phyloP scores from a whole-genome alignment of 2,888 invertebrate genomes.

The Eupeodes latifasciatus region DNA sequence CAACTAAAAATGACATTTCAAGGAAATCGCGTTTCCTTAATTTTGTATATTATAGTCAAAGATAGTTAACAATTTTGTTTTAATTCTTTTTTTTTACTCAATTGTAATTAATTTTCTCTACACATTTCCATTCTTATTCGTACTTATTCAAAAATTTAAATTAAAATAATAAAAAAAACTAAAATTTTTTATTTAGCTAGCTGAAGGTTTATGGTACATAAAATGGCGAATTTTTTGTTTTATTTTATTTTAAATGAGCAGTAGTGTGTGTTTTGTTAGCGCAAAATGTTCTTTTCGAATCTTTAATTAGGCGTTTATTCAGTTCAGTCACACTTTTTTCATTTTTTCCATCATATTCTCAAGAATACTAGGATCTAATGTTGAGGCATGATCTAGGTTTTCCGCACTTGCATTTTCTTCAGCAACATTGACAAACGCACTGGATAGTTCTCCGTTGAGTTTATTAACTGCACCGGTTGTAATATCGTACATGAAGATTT shows the following conservation, averaged over 20 bases:
- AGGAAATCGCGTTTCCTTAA: background rate
- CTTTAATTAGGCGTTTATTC: background rate
- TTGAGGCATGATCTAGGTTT: constrained; percentile 86
- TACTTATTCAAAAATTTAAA: constrained; percentile 72
- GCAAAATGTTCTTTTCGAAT: background rate
- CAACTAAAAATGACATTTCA: constrained; percentile 26
- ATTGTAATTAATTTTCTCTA: background rate
- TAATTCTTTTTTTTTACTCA: background rate
- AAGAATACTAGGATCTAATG: constrained; percentile 81
- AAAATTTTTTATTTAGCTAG: constrained; percentile 43
- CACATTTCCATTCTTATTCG: background rate
- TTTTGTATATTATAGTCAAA: background rate
- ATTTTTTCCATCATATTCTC: constrained; percentile 82
- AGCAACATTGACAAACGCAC: constrained; percentile 94
- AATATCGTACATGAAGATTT: constrained; percentile 95
- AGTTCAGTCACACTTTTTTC: constrained; percentile 63
- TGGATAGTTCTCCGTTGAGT: constrained; percentile 91
- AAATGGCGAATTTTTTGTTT: constrained; percentile 60
- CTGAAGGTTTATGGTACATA: constrained; percentile 77
- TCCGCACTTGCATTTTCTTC: constrained; percentile 91
- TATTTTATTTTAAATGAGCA: constrained; percentile 60
- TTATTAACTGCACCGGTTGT: constrained; percentile 90
- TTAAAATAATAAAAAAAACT: constrained; percentile 66
- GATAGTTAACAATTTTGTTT: constrained; percentile 1
- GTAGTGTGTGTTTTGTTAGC: constrained; percentile 39